Evolutionary conservation across 2,888 invertebrate genomes (phyloP), one percentile per base, ranked within the genome.

Genomic region (Tridacna crocea): DNA sequence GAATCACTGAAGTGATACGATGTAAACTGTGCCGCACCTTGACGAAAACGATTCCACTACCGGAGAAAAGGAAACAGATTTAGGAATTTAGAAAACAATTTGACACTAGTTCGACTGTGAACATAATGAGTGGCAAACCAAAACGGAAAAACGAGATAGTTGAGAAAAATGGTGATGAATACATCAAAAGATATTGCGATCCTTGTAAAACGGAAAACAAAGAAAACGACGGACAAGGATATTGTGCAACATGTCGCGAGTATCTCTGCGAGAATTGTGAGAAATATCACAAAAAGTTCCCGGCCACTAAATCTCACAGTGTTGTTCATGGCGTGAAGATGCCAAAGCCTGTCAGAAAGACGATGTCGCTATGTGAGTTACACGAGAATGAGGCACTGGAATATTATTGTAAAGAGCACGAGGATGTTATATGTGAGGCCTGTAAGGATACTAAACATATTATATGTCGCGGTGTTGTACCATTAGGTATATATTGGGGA

Each of bases 301-400:
- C 81, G 27, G 79, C 81, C 22, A 84, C 84, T 0, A 27, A 79
- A 15, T 58, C 66, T 22, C 84, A 84, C 24, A 76, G 81, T n/a
- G 80, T 84, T 13, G 84, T 84, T 10, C 81, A 81, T 46, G 84
- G 84, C 4, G 77, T 84, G 2, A 65, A 79, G 22, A 84, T 84
- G 84, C 84, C 84, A 19, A 84, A 79, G 60, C 81, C 81, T n/a
- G 84, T 84, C 46, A 72, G 79, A 72, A 81, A 81, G 55, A 77
- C 79, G 1, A 79, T 84, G 81, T 76, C 77, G 48, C 26, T 72
- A 13, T 84, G 84, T 36, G 81, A 81, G 48, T 36, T 74, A 12
- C 84, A 84, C 63, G 48, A 55, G 24, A 84, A 84, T 60, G 81
- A 84, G 48, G 73, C 81, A 3, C 77, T 84, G 19, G 74, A 77